Evolutionary conservation across 2,888 invertebrate species (phyloP).

Genomic region (Troides helena): DNA sequence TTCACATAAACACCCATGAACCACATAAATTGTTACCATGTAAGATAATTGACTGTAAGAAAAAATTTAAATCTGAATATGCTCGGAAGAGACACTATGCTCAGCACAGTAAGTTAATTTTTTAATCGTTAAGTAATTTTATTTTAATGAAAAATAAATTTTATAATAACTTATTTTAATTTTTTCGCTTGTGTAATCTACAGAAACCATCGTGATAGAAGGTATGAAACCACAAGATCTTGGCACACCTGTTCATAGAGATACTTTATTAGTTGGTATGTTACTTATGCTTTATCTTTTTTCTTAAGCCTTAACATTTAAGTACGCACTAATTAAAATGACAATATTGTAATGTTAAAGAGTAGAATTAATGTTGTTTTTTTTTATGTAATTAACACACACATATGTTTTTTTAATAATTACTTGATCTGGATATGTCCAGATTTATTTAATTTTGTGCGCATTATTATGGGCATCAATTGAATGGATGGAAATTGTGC

Average conservation of each 20-base stretch:
- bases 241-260: background rate
- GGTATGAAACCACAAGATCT: background rate
- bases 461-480: background rate
- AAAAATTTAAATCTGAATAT: slow-evolving; percentile 55
- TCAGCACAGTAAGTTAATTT: slow-evolving; percentile 55
- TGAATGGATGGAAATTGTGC: background rate
- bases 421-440: too few species aligned
- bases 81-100: slow-evolving; percentile 56
- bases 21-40: slow-evolving; percentile 51
- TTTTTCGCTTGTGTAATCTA: background rate
- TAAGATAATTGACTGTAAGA: slow-evolving; percentile 47
- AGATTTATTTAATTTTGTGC: too few species aligned
- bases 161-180: background rate
- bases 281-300: background rate
- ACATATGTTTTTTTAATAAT: too few species aligned
- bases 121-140: slow-evolving; percentile 13
- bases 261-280: background rate
- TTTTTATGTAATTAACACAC: background rate
- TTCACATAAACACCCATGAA: slow-evolving; percentile 59
- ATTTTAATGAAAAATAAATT: background rate
- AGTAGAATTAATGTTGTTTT: background rate
- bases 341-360: background rate
- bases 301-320: background rate
- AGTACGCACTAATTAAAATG: background rate
- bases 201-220: background rate